Conservation (phyloP, 2,113 vertebrate genomes). For the Pluvialis apricaria region DNA sequence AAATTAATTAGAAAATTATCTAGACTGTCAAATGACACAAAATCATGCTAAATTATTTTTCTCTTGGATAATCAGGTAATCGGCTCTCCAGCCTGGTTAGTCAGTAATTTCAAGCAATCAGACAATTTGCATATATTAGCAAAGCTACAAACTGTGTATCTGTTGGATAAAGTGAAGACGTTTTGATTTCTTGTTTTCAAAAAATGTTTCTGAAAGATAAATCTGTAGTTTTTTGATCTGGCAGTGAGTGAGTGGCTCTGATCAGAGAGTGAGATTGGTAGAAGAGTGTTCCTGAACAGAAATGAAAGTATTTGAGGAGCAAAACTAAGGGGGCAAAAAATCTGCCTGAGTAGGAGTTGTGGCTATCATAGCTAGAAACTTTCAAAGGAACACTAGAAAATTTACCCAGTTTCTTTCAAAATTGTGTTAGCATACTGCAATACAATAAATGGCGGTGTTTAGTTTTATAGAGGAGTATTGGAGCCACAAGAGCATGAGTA, state of each 20-base stretch:
- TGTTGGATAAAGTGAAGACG: slow-evolving; percentile 7
- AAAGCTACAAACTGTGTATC: slow-evolving; percentile 37
- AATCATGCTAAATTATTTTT: slow-evolving; percentile 47
- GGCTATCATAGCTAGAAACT: neutral
- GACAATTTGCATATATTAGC: slow-evolving; percentile 46
- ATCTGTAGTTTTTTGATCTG: neutral
- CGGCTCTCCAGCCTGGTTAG: slow-evolving; percentile 37
- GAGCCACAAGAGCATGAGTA: neutral
- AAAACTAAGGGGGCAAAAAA: neutral
- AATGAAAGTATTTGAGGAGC: neutral
- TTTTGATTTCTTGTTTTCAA: neutral
- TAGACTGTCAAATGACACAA: slow-evolving; percentile 43
- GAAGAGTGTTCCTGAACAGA: neutral
- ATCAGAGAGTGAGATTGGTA: neutral
- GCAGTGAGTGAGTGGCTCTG: no score
- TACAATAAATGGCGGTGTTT: neutral
- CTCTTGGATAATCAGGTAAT: slow-evolving; percentile 52
- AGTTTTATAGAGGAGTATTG: neutral
- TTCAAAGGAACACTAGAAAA: neutral
- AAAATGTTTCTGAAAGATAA: neutral
- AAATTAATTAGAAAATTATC: slow-evolving; percentile 55
- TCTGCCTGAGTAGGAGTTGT: neutral
- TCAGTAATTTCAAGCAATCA: slow-evolving; percentile 35
- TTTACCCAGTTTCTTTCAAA: neutral
- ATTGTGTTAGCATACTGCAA: neutral